Evolutionary conservation across 2,113 vertebrate species (phyloP).

Genomic region (Delphinus delphis): DNA sequence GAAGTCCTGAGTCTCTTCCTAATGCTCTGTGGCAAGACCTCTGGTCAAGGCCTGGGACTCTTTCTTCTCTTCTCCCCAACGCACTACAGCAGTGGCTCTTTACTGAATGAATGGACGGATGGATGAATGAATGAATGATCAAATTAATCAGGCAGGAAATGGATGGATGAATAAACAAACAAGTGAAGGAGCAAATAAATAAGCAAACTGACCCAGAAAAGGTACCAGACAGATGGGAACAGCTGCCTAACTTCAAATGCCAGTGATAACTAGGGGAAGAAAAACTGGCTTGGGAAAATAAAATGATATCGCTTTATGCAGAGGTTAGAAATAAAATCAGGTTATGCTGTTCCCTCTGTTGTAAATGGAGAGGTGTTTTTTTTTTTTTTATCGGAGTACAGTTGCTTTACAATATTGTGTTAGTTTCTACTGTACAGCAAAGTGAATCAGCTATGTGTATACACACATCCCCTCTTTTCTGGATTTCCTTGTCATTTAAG

Average conservation of each 20-base stretch:
- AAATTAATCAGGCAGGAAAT: neutral
- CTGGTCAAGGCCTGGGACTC: neutral
- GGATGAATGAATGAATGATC: neutral
- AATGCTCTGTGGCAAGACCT: neutral
- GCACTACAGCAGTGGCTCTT: neutral
- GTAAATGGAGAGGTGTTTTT: neutral
- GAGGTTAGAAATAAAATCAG: neutral
- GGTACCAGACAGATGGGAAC: neutral
- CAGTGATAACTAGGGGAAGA: neutral
- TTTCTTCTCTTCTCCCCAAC: neutral
- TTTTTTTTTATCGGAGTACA: too few relatives aligned
- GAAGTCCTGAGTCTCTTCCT: neutral
- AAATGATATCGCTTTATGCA: neutral
- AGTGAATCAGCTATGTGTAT: too few relatives aligned
- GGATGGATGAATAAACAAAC: neutral
- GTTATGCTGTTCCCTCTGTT: neutral
- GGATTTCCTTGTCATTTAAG: too few relatives aligned
- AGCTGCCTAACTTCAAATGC: constrained; percentile 8
- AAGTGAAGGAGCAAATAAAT: neutral
- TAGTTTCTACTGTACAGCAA: too few relatives aligned
- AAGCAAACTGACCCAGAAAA: neutral
- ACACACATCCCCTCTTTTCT: too few relatives aligned
- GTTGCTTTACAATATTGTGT: too few relatives aligned
- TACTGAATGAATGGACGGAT: neutral
- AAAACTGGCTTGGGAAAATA: too few relatives aligned